phyloP scores from a whole-genome alignment of 2,888 invertebrate species.

The Arge pagana region DNA sequence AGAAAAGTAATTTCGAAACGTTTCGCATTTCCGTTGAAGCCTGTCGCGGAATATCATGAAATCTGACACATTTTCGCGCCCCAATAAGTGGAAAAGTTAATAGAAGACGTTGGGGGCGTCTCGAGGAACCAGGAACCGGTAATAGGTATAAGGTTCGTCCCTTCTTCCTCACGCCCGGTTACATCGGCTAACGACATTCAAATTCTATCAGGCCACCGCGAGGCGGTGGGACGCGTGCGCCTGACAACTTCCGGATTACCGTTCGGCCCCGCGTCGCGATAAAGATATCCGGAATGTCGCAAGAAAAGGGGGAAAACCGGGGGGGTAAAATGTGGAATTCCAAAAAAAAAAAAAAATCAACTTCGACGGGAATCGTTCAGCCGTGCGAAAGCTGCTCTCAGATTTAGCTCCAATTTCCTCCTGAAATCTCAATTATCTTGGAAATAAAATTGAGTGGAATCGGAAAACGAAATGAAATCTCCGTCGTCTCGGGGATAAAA shows the following conservation, averaged over 20 bases:
- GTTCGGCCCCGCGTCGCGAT: conserved; percentile 15
- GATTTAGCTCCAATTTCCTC: too few relatives aligned
- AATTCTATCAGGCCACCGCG: conserved; percentile 47
- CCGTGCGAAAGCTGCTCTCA: too few relatives aligned
- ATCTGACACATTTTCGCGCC: conserved; percentile 32
- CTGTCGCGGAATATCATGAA: conserved; percentile 16
- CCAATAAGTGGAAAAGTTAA: conserved; percentile 32
- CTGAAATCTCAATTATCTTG: too few relatives aligned
- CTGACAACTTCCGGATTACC: conserved; percentile 43
- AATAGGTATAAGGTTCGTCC: conserved; percentile 48
- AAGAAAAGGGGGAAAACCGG: too few relatives aligned
- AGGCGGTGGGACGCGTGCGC: conserved; percentile 43
- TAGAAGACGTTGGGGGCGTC: conserved; percentile 24
- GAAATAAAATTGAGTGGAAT: too few relatives aligned
- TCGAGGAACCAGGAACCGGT: conserved; percentile 27
- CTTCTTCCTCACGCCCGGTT: conserved; percentile 48
- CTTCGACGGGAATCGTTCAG: too few relatives aligned
- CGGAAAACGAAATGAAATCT: too few relatives aligned
- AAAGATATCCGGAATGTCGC: conserved; percentile 22
- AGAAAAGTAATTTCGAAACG: not conserved
- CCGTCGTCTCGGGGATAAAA: too few relatives aligned
- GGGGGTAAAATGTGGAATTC: too few relatives aligned
- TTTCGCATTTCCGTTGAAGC: conserved; percentile 3
- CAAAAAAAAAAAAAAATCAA: too few relatives aligned
- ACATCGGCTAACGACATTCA: conserved; percentile 52